phyloP scores from a whole-genome alignment of 1,140 invertebrate genomes.

The Procambarus virginalis region DNA sequence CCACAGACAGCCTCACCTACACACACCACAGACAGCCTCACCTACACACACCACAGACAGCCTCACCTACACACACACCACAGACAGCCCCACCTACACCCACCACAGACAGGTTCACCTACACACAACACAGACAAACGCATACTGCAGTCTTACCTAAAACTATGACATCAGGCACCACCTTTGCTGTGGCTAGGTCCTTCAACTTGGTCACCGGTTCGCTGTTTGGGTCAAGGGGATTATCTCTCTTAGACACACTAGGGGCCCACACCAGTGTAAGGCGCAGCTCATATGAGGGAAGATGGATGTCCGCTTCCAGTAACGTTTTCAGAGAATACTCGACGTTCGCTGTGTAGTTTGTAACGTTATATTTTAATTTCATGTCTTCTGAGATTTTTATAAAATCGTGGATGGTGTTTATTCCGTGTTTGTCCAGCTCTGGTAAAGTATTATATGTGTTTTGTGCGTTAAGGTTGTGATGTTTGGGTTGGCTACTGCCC shows the following conservation, averaged over 20 bases:
- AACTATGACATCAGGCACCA: conserved; percentile 30
- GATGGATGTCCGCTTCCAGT: background rate
- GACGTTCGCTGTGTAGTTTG: background rate
- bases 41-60: no score
- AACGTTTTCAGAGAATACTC: background rate
- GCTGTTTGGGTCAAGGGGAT: background rate
- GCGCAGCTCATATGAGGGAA: conserved; percentile 7
- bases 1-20: no score
- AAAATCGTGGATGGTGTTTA: no score
- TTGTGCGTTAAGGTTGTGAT: no score
- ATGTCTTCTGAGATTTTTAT: no score
- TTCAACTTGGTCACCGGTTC: conserved; percentile 19
- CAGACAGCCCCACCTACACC: no score
- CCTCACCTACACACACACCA: no score
- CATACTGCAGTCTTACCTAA: background rate
- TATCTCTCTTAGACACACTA: background rate
- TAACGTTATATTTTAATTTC: background rate
- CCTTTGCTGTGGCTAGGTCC: background rate
- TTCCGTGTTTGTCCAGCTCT: background rate
- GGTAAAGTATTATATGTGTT: background rate
- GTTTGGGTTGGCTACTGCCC: no score
- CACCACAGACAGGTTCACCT: no score
- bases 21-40: no score
- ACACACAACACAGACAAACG: no score
- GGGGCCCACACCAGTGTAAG: conserved; percentile 51